Evolutionary conservation across 2,797 vertebrate genomes (phyloP), one percentile per base, ranked within the genome.

Genomic region (Gephyroberyx darwinii): DNA sequence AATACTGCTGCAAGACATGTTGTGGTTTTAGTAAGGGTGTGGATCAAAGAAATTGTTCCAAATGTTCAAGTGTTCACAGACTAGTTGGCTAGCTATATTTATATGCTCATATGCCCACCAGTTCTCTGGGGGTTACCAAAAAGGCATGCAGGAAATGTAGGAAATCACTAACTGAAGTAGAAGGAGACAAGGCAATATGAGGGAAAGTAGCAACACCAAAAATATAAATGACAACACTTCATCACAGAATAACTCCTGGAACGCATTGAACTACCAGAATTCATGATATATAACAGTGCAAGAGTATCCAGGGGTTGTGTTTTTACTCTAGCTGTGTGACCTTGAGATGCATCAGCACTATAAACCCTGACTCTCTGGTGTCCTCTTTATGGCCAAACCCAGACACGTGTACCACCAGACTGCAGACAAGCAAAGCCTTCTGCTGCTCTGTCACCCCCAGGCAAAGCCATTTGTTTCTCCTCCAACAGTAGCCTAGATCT

Each of bases 371-470:
- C 65, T 80, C 58, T 75, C 80, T 22, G 69, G 76, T 76, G 84
- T 85, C 81, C 81, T 86, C 66, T 79, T 88, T 87, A 71, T 72
- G 71, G 75, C 69, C 64, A 63, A 76, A 70, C 53, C 16, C 60
- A 75, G 71, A 86, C 84, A 81, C 33, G 69, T 86, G 85, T 41
- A 74, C 77, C 74, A 86, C 61, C 84, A 89, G 88, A 77, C 80
- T 59, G 79, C 66, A 72, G 83, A 85, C 66, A 83, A 86, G 79
- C 61, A 56, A 55, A 76, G 85, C 86, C 88, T 90, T 90, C 85
- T 89, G 90, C 77, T 70, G 58, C 65, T 75, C 48, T 78, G 76
- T 64, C 80, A 82, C 81, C 87, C 51, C 74, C 45, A 26, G 88
- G 85, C 85, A 41, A 35, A 86, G 61, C 65, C 82, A 80, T 86